phyloP scores from a whole-genome alignment of 2,888 invertebrate species.

The Diogma glabrata region DNA sequence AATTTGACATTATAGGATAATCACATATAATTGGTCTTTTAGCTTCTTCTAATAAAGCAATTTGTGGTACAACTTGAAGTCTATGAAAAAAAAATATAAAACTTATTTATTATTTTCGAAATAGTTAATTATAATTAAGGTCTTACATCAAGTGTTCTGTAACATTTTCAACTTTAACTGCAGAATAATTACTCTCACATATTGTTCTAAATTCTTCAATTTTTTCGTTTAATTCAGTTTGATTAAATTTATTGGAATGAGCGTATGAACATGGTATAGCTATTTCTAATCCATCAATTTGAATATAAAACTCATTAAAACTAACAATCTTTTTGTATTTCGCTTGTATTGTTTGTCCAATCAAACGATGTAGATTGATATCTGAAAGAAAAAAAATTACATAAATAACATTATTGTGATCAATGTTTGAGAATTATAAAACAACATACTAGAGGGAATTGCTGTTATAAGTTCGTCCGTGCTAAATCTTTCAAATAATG shows the following conservation, averaged over 20 bases:
- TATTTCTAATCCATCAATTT: slow-evolving; percentile 31
- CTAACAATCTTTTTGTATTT: slow-evolving; percentile 28
- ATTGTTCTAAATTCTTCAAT: slow-evolving; percentile 38
- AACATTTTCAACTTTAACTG: slow-evolving; percentile 30
- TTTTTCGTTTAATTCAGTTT: slow-evolving; percentile 29
- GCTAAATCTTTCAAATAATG: slow-evolving; percentile 27
- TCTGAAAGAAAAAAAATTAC: slow-evolving; percentile 24
- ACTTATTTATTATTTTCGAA: not conserved
- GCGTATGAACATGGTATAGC: slow-evolving; percentile 32
- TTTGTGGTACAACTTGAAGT: slow-evolving; percentile 52
- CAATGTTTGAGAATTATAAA: no score
- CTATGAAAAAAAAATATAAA: slow-evolving; percentile 33
- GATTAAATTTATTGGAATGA: slow-evolving; percentile 29
- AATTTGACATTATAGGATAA: slow-evolving; percentile 48
- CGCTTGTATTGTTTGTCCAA: slow-evolving; percentile 33
- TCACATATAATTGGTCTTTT: slow-evolving; percentile 42
- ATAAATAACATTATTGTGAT: no score
- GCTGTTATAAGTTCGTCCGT: slow-evolving; percentile 27
- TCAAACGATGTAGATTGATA: slow-evolving; percentile 28
- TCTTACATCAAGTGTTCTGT: slow-evolving; percentile 35
- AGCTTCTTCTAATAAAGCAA: slow-evolving; percentile 31
- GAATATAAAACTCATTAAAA: slow-evolving; percentile 33
- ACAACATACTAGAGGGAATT: slow-evolving; percentile 22
- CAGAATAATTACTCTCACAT: slow-evolving; percentile 36
- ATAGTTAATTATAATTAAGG: not conserved